Evolutionary conservation across 2,888 invertebrate species (phyloP).

Genomic region (Xestia xanthographa): DNA sequence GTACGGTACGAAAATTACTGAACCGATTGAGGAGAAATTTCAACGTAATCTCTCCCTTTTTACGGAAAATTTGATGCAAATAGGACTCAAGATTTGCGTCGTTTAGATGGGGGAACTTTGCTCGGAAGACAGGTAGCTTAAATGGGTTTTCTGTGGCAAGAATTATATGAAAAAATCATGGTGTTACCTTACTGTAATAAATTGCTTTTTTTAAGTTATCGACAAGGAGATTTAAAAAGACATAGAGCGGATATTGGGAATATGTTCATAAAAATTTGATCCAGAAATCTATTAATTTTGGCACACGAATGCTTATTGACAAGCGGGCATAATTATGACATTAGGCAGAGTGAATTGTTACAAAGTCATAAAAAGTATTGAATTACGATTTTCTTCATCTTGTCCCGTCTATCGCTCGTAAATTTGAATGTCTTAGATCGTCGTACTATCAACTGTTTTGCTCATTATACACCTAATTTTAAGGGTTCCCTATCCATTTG

Average conservation of each 20-base stretch:
- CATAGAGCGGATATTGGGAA: too few species aligned
- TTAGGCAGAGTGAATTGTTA: too few species aligned
- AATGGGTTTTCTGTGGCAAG: slow-evolving; percentile 28
- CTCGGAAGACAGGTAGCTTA: slow-evolving; percentile 42
- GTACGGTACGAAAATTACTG: slow-evolving; percentile 49
- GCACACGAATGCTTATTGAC: too few species aligned
- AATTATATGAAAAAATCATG: slow-evolving; percentile 24
- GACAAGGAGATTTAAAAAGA: too few species aligned
- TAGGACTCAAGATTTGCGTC: slow-evolving; percentile 42
- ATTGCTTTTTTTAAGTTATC: background rate
- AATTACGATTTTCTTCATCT: too few species aligned
- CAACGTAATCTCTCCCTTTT: slow-evolving; percentile 54
- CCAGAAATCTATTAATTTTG: too few species aligned
- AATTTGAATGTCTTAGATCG: too few species aligned
- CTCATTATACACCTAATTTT: background rate
- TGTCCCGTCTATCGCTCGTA: too few species aligned
- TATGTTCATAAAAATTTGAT: too few species aligned
- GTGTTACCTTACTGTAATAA: background rate
- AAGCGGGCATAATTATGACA: too few species aligned
- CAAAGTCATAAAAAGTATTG: too few species aligned
- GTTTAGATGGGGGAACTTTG: slow-evolving; percentile 29
- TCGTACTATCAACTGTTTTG: background rate
- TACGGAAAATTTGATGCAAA: slow-evolving; percentile 56
- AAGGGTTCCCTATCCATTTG: too few species aligned
- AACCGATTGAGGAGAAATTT: slow-evolving; percentile 47